Evolutionary conservation across 2,797 vertebrate species (phyloP), one percentile per base, ranked within the genome.

Genomic region (Enteromius argenteus): DNA sequence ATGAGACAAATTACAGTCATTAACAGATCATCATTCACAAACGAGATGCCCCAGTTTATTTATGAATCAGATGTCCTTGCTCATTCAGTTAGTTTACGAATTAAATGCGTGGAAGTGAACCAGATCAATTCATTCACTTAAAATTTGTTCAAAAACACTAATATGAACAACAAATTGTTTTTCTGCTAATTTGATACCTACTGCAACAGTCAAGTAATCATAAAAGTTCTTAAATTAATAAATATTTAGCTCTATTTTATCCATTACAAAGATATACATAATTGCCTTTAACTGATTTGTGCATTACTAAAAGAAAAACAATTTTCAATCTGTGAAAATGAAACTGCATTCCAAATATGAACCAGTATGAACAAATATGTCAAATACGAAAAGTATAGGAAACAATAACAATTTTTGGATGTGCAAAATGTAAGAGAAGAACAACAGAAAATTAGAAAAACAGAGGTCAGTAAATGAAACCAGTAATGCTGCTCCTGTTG

Each of bases 301-400:
- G 5, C 67, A 75, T 75, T 14, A 51, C 51, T 75, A 39, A 67
- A 66, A 66, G 49, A 51, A 82, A 15, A 27, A 74, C 13, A 17
- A 35, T 11, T 62, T 69, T 10, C 69, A 74, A 9, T 23, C 42
- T n/a, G 27, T 15, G 27, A 44, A 77, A 62, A 30, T 9, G 1
- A 72, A 72, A 30, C 1, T 4, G 2, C 44, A 73, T 73, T 73
- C 14, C 44, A 49, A 72, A 27, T 27, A 27, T 27, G 27, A 27
- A 27, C 27, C 27, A 27, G 27, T 27, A 27, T 27, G 27, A 27
- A 27, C 30, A 69, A 81, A 62, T 75, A 39, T 17, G 17, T 46
- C 3, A n/a, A 66, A 35, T 7, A 46, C 10, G 19, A 49, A 60
- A 74, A 51, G 4, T 2, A 74, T 30, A 27, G 30, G 32, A 27